Evolutionary conservation across 2,113 vertebrate genomes (phyloP).

Genomic region (Chitala chitala): DNA sequence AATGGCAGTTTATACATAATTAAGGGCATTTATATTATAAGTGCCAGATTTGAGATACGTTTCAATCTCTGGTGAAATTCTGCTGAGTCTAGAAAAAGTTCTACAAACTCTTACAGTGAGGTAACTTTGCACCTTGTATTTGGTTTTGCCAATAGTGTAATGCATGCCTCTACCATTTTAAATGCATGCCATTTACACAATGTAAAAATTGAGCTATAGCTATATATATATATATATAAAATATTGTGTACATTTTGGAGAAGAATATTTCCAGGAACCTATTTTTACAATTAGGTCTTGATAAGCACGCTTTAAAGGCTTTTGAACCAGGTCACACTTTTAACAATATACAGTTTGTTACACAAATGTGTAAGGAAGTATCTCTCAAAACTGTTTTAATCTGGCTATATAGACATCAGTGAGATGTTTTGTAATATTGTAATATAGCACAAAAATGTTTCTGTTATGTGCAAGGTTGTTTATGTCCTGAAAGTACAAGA

Average conservation of each 20-base stretch:
- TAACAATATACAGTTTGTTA: not conserved
- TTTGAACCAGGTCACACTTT: not conserved
- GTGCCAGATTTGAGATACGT: not conserved
- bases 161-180: not conserved
- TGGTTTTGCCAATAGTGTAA: not conserved
- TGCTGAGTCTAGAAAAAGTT: too few species aligned
- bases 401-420: not conserved
- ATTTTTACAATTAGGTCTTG: not conserved
- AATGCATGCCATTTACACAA: constrained; percentile 3
- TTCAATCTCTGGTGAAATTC: too few species aligned
- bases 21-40: not conserved
- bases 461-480: constrained; percentile 17
- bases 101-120: not conserved
- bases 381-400: not conserved
- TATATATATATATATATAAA: not conserved
- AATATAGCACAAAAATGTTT: constrained; percentile 19
- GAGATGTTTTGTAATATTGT: constrained; percentile 7
- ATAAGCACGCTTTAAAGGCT: not conserved
- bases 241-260: not conserved
- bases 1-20: not conserved
- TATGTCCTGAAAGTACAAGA: constrained; percentile 10
- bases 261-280: not conserved
- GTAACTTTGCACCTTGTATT: constrained; percentile 6
- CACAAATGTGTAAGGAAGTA: not conserved
- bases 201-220: not conserved